Evolutionary conservation across 1,140 invertebrate genomes (phyloP).

Genomic region (Goniozus legneri): DNA sequence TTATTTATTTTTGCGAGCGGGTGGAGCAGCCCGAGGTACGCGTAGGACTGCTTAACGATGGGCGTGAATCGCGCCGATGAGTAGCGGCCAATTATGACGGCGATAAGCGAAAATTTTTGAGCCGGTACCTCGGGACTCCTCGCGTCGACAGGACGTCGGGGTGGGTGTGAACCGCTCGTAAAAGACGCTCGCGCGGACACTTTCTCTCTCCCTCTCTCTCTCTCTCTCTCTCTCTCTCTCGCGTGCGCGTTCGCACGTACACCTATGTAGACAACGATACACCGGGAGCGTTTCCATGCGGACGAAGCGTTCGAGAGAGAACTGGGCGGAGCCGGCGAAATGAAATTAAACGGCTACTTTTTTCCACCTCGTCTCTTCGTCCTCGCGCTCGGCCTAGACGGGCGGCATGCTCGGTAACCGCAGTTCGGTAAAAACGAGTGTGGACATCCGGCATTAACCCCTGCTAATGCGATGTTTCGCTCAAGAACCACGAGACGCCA

Average conservation of each 20-base stretch:
- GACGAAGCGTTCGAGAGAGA: constrained; percentile 2
- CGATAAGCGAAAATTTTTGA: constrained; percentile 16
- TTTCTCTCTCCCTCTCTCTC: no score
- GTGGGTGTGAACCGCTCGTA: constrained; percentile 11
- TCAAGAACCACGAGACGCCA: no score
- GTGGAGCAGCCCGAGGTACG: no score
- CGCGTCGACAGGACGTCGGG: constrained; percentile 15
- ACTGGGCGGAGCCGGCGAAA: constrained; percentile 23
- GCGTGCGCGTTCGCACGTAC: no score
- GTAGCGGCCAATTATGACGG: background rate
- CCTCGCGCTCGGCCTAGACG: no score
- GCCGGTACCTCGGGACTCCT: constrained; percentile 22
- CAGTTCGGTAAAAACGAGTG: constrained; percentile 32
- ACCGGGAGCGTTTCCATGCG: background rate
- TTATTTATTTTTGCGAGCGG: no score
- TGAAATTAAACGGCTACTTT: constrained; percentile 31
- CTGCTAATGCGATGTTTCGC: no score
- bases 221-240: no score
- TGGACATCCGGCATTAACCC: constrained; percentile 26
- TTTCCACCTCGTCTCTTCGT: constrained; percentile 19
- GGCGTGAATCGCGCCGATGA: constrained; percentile 6
- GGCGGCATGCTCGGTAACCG: no score
- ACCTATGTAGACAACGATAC: no score
- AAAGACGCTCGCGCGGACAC: constrained; percentile 9
- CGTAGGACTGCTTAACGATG: no score